These are phyloP conservation scores for Pandion haliaetus DNA, from an alignment of 2,113 vertebrate species.

Conservation along the genomic window DNA sequence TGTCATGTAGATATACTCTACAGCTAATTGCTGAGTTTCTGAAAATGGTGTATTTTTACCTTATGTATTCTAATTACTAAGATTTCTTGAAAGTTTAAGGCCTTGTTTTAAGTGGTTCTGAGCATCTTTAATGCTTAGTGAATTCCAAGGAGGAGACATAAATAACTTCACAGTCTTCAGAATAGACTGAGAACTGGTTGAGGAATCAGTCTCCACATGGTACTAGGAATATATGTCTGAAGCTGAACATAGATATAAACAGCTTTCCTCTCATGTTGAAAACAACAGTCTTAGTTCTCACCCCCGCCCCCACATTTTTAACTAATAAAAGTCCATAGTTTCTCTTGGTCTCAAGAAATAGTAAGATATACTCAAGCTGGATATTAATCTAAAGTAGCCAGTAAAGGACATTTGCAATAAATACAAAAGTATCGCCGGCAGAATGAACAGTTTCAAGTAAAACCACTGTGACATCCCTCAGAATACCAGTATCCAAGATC, in stretches of 20 bases:
- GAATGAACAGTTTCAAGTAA: background rate
- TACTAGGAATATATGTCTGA: background rate
- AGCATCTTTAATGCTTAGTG: background rate
- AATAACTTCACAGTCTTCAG: background rate
- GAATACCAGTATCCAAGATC: background rate
- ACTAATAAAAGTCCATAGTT: background rate
- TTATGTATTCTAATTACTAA: background rate
- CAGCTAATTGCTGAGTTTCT: background rate
- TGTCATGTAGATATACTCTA: background rate
- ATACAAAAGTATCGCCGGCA: background rate
- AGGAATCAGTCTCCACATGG: background rate
- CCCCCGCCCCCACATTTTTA: accelerated
- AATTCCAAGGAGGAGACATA: background rate
- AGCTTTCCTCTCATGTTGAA: background rate
- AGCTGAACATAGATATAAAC: background rate
- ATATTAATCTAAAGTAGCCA: background rate
- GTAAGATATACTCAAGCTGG: background rate
- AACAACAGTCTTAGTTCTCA: background rate
- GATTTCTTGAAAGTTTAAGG: background rate
- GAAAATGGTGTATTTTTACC: background rate
- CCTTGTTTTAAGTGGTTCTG: background rate
- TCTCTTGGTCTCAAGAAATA: background rate
- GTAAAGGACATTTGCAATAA: background rate
- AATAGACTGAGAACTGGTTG: background rate
- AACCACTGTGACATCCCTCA: background rate